Conservation (phyloP, 1,140 invertebrate species). For the Micrasema minimum region DNA sequence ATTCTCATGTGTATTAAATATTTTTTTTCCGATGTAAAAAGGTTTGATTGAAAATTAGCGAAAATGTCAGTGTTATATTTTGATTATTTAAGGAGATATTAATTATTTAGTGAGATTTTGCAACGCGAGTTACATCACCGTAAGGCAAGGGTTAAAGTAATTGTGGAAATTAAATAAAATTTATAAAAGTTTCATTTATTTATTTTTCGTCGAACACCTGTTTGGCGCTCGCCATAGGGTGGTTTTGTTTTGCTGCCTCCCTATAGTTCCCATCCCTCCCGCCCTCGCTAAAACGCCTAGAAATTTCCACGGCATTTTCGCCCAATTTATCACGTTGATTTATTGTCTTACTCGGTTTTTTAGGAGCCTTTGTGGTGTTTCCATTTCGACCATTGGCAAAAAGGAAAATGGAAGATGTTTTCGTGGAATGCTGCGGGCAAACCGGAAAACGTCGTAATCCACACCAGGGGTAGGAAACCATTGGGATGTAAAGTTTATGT, state of each 20-base stretch:
- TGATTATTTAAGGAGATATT: too few species aligned
- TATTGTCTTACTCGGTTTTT: conserved; percentile 45
- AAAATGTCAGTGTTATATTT: too few species aligned
- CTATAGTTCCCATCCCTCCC: neutral
- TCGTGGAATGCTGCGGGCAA: conserved; percentile 13
- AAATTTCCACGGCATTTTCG: conserved; percentile 40
- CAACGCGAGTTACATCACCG: too few species aligned
- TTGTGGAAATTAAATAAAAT: too few species aligned
- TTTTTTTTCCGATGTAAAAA: too few species aligned
- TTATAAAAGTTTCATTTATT: too few species aligned
- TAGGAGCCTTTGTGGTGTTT: conserved; percentile 41
- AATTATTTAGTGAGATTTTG: too few species aligned
- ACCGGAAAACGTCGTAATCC: neutral
- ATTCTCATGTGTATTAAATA: too few species aligned
- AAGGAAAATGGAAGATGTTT: too few species aligned
- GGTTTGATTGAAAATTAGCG: too few species aligned
- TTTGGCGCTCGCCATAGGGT: neutral
- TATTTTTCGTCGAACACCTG: conserved; percentile 19
- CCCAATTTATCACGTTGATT: conserved; percentile 47
- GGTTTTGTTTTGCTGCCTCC: conserved; percentile 12
- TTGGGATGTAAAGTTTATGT: too few species aligned
- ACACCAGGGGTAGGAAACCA: neutral
- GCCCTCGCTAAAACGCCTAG: conserved; percentile 35
- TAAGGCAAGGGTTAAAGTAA: too few species aligned
- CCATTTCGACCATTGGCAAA: conserved; percentile 18